Conservation (phyloP, 2,113 vertebrate genomes). For the Dipodomys spectabilis region DNA sequence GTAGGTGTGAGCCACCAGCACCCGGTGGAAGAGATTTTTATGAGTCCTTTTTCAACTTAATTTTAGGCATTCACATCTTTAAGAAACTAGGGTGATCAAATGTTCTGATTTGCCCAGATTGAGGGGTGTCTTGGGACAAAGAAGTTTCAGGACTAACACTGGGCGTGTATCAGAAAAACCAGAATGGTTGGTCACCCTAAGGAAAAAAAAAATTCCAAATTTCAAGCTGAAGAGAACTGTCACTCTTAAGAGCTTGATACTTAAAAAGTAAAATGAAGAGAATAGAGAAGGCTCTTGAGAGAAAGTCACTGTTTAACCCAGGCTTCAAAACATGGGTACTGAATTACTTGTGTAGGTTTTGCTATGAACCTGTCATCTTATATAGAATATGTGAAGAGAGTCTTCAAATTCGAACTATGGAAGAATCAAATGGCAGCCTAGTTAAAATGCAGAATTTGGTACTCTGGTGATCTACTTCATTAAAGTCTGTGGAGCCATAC, state of each 20-base stretch:
- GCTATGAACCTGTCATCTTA: background rate
- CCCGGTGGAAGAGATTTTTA: background rate
- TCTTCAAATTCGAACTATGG: background rate
- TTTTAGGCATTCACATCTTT: background rate
- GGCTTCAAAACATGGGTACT: background rate
- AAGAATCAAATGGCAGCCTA: background rate
- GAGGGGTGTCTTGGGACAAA: background rate
- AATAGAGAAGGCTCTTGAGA: background rate
- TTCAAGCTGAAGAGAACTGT: background rate
- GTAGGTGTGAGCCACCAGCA: too few relatives aligned
- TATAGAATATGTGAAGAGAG: background rate
- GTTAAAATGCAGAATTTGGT: background rate
- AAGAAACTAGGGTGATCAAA: slow-evolving; percentile 25
- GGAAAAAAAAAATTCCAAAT: background rate
- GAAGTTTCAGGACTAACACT: slow-evolving; percentile 4
- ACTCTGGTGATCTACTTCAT: background rate
- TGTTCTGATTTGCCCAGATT: background rate
- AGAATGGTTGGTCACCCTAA: background rate
- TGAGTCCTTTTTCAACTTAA: slow-evolving; percentile 7
- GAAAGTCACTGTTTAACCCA: background rate
- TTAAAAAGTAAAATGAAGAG: background rate
- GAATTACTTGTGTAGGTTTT: slow-evolving; percentile 7
- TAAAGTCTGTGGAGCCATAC: background rate
- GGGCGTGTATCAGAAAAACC: background rate
- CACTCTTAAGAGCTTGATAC: background rate